phyloP scores from a whole-genome alignment of 2,113 vertebrate genomes.

The Alosa alosa region DNA sequence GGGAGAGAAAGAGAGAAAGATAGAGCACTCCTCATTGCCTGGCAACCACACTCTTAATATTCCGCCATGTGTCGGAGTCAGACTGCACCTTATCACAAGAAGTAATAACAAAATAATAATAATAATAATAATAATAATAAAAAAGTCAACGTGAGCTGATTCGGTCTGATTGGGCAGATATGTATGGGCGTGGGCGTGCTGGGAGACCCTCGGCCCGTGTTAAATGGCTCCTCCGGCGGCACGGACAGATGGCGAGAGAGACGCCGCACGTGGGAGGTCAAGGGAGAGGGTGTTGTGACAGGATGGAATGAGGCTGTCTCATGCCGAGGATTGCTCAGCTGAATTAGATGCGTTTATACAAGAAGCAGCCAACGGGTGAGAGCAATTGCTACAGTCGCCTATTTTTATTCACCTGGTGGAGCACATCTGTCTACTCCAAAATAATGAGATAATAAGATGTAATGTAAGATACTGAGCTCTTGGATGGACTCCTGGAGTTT shows the following conservation, averaged over 20 bases:
- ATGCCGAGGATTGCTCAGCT: background rate
- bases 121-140: constrained; percentile 13
- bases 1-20: background rate
- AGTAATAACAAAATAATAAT: constrained; percentile 20
- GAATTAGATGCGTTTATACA: background rate
- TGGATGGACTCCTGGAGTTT: background rate
- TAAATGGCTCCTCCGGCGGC: background rate
- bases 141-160: constrained; percentile 16
- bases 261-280: background rate
- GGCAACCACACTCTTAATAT: constrained; percentile 32
- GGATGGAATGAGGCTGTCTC: background rate
- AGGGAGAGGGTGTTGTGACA: background rate
- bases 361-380: background rate
- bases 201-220: background rate
- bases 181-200: background rate
- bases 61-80: background rate
- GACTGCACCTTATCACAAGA: constrained; percentile 18
- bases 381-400: background rate
- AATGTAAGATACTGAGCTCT: background rate
- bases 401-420: background rate
- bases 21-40: constrained; percentile 28
- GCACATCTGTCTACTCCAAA: background rate
- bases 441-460: background rate
- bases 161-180: background rate
- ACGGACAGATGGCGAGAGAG: background rate